These are phyloP conservation scores for Apus apus DNA, from an alignment of 2,113 vertebrate genomes.

Conservation along the genomic window DNA sequence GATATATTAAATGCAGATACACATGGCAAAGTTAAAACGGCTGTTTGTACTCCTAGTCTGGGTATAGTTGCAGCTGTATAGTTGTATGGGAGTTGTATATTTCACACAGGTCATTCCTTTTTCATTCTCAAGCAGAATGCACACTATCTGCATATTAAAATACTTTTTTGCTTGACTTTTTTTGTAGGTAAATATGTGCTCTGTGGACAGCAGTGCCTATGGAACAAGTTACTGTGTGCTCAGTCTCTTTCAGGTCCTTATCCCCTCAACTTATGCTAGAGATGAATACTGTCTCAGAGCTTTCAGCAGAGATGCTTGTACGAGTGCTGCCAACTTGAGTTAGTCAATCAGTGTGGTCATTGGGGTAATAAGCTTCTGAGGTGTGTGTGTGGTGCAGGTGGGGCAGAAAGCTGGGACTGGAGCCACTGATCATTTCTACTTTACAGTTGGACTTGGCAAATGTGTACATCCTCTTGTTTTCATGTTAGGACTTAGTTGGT, in stretches of 20 bases:
- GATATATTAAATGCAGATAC: background rate
- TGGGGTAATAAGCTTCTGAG: background rate
- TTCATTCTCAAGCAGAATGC: background rate
- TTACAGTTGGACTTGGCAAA: background rate
- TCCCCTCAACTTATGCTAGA: background rate
- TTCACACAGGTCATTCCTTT: background rate
- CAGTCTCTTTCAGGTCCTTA: background rate
- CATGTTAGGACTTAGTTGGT: background rate
- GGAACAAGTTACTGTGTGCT: background rate
- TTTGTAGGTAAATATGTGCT: background rate
- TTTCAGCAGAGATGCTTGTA: background rate
- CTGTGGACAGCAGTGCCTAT: background rate
- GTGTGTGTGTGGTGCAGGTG: fast-evolving
- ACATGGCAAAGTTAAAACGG: background rate
- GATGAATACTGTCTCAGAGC: too few species aligned
- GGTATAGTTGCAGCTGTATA: background rate
- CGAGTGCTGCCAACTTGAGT: background rate
- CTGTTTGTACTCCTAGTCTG: background rate
- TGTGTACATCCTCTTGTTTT: background rate
- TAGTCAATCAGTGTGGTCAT: background rate
- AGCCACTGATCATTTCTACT: background rate
- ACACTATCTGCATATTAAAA: background rate
- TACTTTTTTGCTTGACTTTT: background rate
- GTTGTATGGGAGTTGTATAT: background rate
- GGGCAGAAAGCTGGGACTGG: background rate